Evolutionary conservation across 2,113 vertebrate species (phyloP), one percentile per base, ranked within the genome.

Genomic region (Callionymus lyra): DNA sequence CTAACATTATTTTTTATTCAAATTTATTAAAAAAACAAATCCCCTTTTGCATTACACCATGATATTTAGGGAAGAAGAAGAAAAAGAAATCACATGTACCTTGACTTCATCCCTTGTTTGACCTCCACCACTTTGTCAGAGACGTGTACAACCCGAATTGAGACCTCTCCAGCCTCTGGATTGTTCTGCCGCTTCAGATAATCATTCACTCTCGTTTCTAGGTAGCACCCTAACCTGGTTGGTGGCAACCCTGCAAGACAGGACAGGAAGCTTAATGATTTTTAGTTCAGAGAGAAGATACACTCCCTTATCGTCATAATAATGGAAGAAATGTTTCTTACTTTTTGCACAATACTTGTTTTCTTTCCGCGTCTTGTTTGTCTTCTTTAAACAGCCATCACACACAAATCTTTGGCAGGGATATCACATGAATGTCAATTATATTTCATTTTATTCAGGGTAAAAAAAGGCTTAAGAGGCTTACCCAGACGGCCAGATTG

Each of bases 101-200:
- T 95, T 68, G 95, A 90, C 84, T 97, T 98, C 95, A 98, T 98
- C 67, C 95, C 95, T 39, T 94, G 93, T 66, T 98, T 98, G 31
- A 99, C 95, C 72, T 98, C 93, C 0, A 98, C 93, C 21, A 94
- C 91, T 85, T 98, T 99, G 75, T 99, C 94, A 18, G 94, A 99
- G 16, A 93, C 91, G 0, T 99, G 95, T 41, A 98, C 95, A 47
- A 99, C 91, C 2, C 95, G 88, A 57, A 99, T 90, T 55, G 81
- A 90, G 70, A 98, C 89, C 35, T 99, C 94, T 56, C 95, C 95
- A 11, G 93, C 82, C 60, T 97, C 93, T 5, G 90, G 86, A 62
- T 94, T 84, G 74, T 66, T 84, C 11, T 94, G 91, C 15, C 91
- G 81, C 59, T 89, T 90, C 49, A 99, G 67, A 63, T 88, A 99